Base-by-base conservation (phyloP, 2,113 vertebrate species). In the Pterocles gutturalis region DNA sequence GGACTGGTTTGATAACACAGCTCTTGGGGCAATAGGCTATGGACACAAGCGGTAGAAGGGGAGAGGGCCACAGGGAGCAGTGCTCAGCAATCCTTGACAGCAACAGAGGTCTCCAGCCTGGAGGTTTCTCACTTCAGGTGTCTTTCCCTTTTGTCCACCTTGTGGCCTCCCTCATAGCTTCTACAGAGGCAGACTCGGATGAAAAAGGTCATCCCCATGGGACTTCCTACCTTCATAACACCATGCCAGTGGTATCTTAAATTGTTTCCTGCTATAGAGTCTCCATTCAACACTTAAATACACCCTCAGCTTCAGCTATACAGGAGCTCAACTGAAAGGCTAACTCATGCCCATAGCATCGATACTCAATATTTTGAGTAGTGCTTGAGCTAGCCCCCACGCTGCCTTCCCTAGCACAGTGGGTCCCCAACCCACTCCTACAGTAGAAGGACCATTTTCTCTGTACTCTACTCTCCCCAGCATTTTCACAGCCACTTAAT, bases 301-400 rank as follows among this genome's bases (percentile, higher is more conserved):
- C 3, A 24, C 0, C 3, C 11, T 14, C 49, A 87, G 49, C 43
- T 48, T 81, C 72, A 89, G 54, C n/a, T 62, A 86, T 57, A 28
- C 24, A 62, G 51, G 45, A 92, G 43, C 31, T 72, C n/a, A 72
- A 25, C 33, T 28, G 43, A 41, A 41, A 62, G 58, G n/a, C 21
- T 43, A 28, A 25, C 17, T 51, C 14, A 24, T 28, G 7, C 24
- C 57, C 3, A 0, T 6, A 57, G 9, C 31, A 41, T 0, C 5
- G 7, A 26, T 33, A 38, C 34, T 33, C 20, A n/a, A 8, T 48
- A 45, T 18, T 71, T 49, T n/a, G 64, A 65, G 13, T 31, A 62
- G 24, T 31, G 25, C n/a, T 66, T 33, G 31, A 66, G 22, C 33
- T 21, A 13, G 25, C 36, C 29, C 67, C 78, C 55, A 57, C 8